Base-by-base conservation (phyloP, 2,888 invertebrate species). In the Tholera decimalis region DNA sequence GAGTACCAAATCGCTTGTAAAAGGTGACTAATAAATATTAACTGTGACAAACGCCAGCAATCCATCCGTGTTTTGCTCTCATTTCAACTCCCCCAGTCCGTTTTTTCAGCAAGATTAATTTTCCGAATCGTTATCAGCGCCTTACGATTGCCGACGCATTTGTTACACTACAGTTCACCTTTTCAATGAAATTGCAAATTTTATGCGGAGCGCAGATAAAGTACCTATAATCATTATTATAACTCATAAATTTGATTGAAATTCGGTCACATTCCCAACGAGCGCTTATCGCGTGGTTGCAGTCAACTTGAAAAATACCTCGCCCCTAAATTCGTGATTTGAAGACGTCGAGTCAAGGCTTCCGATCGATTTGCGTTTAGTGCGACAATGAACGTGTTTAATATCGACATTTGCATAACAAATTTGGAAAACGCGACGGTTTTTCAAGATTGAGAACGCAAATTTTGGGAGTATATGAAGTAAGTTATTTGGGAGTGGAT, bases 231-330 rank as follows among this genome's bases (percentile, higher is more conserved):
- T 95, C 92, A 94, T 95, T 94, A 94, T 95, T 91, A 93, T 94
- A 94, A 94, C 88, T 95, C 93, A 94, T 95, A 95, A 95, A 95
- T 94, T 94, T 93, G 93, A 95, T 95, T 94, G 95, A 95, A 95
- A 93, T 94, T 94, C 91, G 93, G 94, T 94, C 92, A 94, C 93
- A 94, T 94, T 94, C 93, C 92, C 89, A 89, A 82, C 85, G 67
- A 85, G 84, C 87, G 89, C 94, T 95, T 95, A 95, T 95, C 95
- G 90, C 88, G 80, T 82, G 82, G 89, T 87, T 93, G 94, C 95
- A 95, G 95, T 94, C 91, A 93, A 88, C 91, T 92, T 93, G 94
- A 94, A 94, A 94, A 94, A 94, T 94, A 92, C 88, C 86, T 88
- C 86, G 84, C 88, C 89, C 89, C 85, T 85, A 76, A 76, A 82